These are phyloP conservation scores for Liolophura sinensis DNA, from an alignment of 1,140 invertebrate genomes.

Conservation along the genomic window DNA sequence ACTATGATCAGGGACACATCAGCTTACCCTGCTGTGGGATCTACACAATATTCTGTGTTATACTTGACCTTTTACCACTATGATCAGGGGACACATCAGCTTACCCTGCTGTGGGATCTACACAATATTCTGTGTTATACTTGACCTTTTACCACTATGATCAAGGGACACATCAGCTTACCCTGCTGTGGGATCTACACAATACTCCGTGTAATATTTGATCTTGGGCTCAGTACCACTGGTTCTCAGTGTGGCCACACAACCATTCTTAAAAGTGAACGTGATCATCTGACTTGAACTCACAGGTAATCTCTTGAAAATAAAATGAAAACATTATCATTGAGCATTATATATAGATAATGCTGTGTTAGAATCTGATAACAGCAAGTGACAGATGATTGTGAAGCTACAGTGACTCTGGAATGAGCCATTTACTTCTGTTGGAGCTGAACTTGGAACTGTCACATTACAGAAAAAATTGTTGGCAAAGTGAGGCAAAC, in stretches of 20 bases:
- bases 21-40: neutral
- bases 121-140: conserved; percentile 1
- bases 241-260: conserved; percentile 85
- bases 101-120: conserved; percentile 67
- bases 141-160: neutral
- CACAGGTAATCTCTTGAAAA: conserved; percentile 67
- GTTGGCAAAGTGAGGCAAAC: too few species aligned
- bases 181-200: conserved; percentile 38
- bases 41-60: conserved; percentile 1
- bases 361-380: too few species aligned
- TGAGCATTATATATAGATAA: too few species aligned
- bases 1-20: neutral
- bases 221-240: conserved; percentile 98
- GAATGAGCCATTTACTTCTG: too few species aligned
- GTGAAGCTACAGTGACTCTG: too few species aligned
- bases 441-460: too few species aligned
- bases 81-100: conserved; percentile 28
- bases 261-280: conserved; percentile 86
- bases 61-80: neutral
- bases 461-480: too few species aligned
- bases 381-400: too few species aligned
- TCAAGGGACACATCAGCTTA: conserved; percentile 14
- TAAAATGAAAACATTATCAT: conserved; percentile 5
- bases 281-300: conserved; percentile 95
- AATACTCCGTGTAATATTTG: conserved; percentile 82